phyloP scores from a whole-genome alignment of 2,113 vertebrate species.

The Xenopus borealis region DNA sequence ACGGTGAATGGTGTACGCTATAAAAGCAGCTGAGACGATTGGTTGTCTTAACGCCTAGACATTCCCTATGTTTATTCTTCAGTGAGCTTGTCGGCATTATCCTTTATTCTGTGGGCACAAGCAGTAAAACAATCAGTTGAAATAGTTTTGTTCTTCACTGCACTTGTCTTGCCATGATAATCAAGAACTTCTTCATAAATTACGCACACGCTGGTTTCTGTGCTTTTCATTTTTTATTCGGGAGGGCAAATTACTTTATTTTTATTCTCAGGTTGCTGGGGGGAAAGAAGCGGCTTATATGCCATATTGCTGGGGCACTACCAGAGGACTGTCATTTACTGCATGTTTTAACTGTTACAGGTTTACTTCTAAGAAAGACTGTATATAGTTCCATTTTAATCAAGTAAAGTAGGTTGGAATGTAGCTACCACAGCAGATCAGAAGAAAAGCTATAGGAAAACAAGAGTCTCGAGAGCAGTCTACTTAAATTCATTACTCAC shows the following conservation, averaged over 20 bases:
- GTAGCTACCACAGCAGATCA: no score
- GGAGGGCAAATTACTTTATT: constrained; percentile 11
- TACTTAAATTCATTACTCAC: no score
- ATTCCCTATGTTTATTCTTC: constrained; percentile 71
- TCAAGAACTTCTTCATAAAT: constrained; percentile 59
- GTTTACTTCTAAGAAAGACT: no score
- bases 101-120: constrained; percentile 62
- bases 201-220: constrained; percentile 73
- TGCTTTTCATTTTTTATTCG: constrained; percentile 61
- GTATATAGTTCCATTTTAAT: no score
- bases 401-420: no score
- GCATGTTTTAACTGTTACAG: no score
- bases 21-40: constrained; percentile 31
- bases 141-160: constrained; percentile 58
- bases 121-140: constrained; percentile 51
- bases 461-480: no score
- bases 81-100: constrained; percentile 66
- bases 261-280: constrained; percentile 60
- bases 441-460: no score
- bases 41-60: constrained; percentile 70
- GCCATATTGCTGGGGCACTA: constrained; percentile 58
- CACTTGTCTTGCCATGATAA: constrained; percentile 63
- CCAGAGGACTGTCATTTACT: neutral
- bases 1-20: constrained; percentile 48
- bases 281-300: constrained; percentile 62